These are phyloP conservation scores for Dolichallabes microphthalmus DNA, from an alignment of 2,113 vertebrate genomes.

Conservation along the genomic window DNA sequence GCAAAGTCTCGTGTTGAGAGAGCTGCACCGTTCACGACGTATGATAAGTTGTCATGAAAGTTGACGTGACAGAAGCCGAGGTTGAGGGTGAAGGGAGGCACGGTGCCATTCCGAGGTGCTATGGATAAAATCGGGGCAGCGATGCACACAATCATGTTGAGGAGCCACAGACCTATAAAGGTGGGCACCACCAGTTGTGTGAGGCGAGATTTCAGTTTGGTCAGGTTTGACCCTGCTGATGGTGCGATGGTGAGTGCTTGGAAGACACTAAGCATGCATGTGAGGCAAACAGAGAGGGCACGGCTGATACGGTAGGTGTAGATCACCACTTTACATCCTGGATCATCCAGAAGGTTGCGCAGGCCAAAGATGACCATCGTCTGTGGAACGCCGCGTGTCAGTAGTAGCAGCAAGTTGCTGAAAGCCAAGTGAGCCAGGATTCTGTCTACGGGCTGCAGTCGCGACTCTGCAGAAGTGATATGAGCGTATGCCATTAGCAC, in stretches of 20 bases:
- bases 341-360: slow-evolving; percentile 66
- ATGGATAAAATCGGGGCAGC: slow-evolving; percentile 71
- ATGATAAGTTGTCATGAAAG: slow-evolving; percentile 72
- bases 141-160: slow-evolving; percentile 75
- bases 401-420: slow-evolving; percentile 71
- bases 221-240: slow-evolving; percentile 45
- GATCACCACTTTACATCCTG: slow-evolving; percentile 74
- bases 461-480: slow-evolving; percentile 57
- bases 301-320: slow-evolving; percentile 71
- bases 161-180: slow-evolving; percentile 69
- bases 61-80: slow-evolving; percentile 75
- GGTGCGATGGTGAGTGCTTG: slow-evolving; percentile 71
- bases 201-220: slow-evolving; percentile 63
- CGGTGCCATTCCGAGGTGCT: slow-evolving; percentile 71
- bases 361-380: slow-evolving; percentile 75
- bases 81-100: slow-evolving; percentile 73
- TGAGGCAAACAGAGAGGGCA: slow-evolving; percentile 75
- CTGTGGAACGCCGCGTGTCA: slow-evolving; percentile 73
- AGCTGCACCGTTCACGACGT: slow-evolving; percentile 72
- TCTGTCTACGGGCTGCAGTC: slow-evolving; percentile 71
- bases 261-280: slow-evolving; percentile 76
- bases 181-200: slow-evolving; percentile 65
- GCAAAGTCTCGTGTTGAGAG: slow-evolving; percentile 70
- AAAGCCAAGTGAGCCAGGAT: slow-evolving; percentile 77
- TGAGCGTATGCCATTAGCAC: slow-evolving; percentile 68